phyloP scores from a whole-genome alignment of 2,113 vertebrate species.

The Willisornis vidua region DNA sequence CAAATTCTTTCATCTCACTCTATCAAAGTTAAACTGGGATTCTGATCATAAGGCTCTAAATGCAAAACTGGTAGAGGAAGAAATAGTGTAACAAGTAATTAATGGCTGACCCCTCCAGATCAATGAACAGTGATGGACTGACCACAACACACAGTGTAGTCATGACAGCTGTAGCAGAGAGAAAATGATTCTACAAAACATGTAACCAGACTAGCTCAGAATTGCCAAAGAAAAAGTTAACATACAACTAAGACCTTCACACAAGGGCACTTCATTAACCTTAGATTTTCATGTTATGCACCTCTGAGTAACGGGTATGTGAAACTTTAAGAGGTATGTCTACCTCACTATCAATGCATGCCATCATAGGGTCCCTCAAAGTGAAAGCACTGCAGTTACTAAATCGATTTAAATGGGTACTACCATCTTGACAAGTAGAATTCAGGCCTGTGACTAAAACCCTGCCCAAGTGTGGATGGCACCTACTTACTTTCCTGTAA shows the following conservation, averaged over 20 bases:
- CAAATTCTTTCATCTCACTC: not conserved
- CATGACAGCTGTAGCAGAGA: not conserved
- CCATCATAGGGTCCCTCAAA: not conserved
- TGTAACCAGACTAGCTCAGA: not conserved
- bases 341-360: not conserved
- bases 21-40: not conserved
- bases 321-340: not conserved
- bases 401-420: accelerated
- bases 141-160: not conserved
- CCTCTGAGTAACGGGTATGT: not conserved
- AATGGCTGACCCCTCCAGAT: not conserved
- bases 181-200: not conserved
- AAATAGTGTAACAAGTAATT: not conserved
- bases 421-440: not conserved
- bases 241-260: not conserved
- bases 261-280: not conserved
- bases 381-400: not conserved
- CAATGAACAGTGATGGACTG: not conserved
- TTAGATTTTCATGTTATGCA: not conserved
- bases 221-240: not conserved
- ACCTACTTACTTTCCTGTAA: not conserved
- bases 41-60: not conserved
- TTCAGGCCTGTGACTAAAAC: not conserved
- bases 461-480: accelerated
- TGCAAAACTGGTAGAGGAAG: not conserved